These are phyloP conservation scores for Lophotis ruficrista DNA, from an alignment of 2,113 vertebrate genomes.

Conservation along the genomic window DNA sequence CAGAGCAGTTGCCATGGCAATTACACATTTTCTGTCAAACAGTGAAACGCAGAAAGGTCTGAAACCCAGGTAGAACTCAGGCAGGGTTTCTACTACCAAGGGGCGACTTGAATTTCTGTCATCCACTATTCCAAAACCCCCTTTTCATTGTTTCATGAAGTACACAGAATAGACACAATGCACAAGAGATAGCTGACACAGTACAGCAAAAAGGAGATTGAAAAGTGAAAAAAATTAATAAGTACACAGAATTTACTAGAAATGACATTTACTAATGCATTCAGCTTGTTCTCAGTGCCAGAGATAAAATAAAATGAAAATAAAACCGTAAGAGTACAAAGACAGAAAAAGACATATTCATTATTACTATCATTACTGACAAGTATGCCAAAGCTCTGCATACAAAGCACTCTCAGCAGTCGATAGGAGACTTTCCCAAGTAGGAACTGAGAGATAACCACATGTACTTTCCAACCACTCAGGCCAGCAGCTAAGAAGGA, in stretches of 20 bases:
- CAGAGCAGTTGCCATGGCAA: slow-evolving; percentile 53
- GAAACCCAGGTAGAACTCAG: background rate
- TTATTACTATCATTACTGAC: slow-evolving; percentile 13
- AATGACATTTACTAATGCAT: background rate
- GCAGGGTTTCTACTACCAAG: background rate
- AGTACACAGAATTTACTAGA: background rate
- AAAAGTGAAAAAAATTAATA: background rate
- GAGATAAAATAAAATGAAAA: background rate
- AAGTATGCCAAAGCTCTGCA: background rate
- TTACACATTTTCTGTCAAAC: slow-evolving; percentile 31
- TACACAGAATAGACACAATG: background rate
- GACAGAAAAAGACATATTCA: background rate
- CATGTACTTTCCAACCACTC: background rate
- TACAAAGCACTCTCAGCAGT: background rate
- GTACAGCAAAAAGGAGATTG: background rate
- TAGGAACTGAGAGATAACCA: background rate
- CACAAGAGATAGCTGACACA: background rate
- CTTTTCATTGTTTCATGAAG: background rate
- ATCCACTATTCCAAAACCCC: background rate
- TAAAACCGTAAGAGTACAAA: background rate
- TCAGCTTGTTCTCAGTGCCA: background rate
- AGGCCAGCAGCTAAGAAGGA: background rate
- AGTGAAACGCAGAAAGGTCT: slow-evolving; percentile 6
- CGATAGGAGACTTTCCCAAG: background rate
- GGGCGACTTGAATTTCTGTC: background rate